These are phyloP conservation scores for Stictonetta naevosa DNA, from an alignment of 2,113 vertebrate genomes.

Conservation along the genomic window DNA sequence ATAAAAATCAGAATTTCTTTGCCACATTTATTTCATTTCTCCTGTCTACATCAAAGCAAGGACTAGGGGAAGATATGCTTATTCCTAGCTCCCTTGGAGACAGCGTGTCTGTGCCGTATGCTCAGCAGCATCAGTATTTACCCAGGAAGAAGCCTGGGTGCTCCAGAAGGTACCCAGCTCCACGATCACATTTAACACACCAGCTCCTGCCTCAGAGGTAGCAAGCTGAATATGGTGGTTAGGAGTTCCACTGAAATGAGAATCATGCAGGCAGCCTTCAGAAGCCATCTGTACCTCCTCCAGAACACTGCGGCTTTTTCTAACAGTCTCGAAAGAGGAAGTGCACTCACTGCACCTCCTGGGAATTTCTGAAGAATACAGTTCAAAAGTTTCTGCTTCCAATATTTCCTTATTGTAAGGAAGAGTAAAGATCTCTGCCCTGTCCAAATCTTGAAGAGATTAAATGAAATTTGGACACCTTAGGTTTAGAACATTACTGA, in stretches of 20 bases:
- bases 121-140: neutral
- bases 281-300: conserved; percentile 36
- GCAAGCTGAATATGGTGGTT: conserved; percentile 3
- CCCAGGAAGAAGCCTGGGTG: neutral
- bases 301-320: neutral
- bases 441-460: neutral
- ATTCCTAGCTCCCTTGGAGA: neutral
- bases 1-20: neutral
- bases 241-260: neutral
- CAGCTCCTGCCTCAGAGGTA: neutral
- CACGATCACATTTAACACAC: neutral
- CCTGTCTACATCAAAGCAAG: neutral
- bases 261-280: neutral
- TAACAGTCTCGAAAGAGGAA: neutral
- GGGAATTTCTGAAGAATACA: conserved; percentile 21
- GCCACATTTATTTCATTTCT: neutral
- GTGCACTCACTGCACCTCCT: neutral
- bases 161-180: conserved; percentile 9
- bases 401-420: conserved; percentile 3
- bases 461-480: neutral
- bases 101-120: neutral
- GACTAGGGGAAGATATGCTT: neutral
- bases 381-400: neutral
- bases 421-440: neutral
- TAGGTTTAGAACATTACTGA: neutral